A percentile compares a stretch with the other conserved stretches of the same genome.
Evolutionary conservation across 2,113 vertebrate species (phyloP).

Genomic region (Microcebus jonahi): DNA sequence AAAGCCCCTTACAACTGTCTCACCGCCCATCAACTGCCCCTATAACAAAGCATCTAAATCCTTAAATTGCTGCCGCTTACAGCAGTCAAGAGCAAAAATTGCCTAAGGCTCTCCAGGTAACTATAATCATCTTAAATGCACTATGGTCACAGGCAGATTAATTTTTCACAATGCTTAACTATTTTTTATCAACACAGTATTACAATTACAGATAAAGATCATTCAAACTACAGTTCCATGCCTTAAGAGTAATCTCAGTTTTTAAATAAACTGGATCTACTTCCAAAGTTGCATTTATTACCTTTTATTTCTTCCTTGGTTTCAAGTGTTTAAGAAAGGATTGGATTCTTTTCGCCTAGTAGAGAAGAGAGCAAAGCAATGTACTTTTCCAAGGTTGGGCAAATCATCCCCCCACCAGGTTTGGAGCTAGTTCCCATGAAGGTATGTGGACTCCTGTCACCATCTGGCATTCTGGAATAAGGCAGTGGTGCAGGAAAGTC

Average conservation of each 20-base stretch:
- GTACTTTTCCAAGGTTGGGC: constrained; percentile 42
- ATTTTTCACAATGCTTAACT: constrained; percentile 22
- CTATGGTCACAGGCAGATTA: not conserved
- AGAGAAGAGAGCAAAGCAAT: constrained; percentile 23
- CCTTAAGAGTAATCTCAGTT: constrained; percentile 21
- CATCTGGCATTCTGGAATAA: constrained; percentile 58
- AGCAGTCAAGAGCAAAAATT: not conserved
- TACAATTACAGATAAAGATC: constrained; percentile 29
- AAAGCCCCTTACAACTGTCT: not conserved
- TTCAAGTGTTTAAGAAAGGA: constrained; percentile 52
- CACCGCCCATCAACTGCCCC: not conserved
- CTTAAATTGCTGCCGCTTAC: not conserved
- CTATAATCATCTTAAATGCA: constrained; percentile 29
- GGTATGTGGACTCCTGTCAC: not conserved
- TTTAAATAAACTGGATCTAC: constrained; percentile 19
- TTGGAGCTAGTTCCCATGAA: constrained; percentile 38
- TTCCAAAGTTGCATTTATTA: constrained; percentile 43
- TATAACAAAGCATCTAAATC: constrained; percentile 7
- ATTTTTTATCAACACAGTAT: constrained; percentile 51
- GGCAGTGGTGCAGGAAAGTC: not conserved
- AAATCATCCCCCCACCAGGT: not conserved
- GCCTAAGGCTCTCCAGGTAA: constrained; percentile 36
- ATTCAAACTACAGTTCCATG: not conserved
- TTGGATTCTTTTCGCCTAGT: not conserved
- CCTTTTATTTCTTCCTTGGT: constrained; percentile 28